Percentiles rank a stretch among this genome's conserved stretches.
phyloP scores from a whole-genome alignment of 2,113 vertebrate genomes.

The Sciurus niger region DNA sequence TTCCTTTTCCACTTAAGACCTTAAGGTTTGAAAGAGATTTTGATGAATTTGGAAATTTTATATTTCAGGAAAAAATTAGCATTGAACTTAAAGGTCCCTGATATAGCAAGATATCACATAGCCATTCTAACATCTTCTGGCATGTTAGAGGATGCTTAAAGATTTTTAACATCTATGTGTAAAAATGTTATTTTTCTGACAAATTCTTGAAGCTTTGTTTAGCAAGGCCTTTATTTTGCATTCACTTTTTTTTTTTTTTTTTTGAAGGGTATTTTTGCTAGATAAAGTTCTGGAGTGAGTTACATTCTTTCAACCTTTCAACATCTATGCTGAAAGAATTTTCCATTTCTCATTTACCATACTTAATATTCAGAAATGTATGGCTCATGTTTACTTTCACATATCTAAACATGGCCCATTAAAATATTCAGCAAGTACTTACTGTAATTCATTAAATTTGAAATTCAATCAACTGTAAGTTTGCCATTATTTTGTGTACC shows the following conservation, averaged over 20 bases:
- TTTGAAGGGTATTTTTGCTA: background rate
- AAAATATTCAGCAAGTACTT: background rate
- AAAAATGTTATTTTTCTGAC: background rate
- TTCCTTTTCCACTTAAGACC: conserved; percentile 29
- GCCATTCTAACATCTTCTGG: background rate
- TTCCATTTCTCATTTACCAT: background rate
- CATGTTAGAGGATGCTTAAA: too few species aligned
- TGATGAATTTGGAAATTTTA: background rate
- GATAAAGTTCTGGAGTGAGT: background rate
- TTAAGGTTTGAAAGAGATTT: background rate
- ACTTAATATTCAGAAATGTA: conserved; percentile 35
- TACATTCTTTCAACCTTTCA: background rate
- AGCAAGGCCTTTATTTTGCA: background rate
- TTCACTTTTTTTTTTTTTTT: background rate
- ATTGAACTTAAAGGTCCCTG: background rate
- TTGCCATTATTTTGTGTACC: background rate
- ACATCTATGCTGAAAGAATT: background rate
- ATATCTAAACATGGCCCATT: background rate
- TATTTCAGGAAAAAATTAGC: background rate
- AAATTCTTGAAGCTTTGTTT: background rate
- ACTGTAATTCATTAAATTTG: conserved; percentile 3
- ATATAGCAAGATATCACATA: background rate
- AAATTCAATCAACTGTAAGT: conserved; percentile 1
- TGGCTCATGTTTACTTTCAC: background rate
- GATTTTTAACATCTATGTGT: too few species aligned